Evolutionary conservation across 1,140 invertebrate genomes (phyloP), one percentile per base, ranked within the genome.

Genomic region (Dendrolimus punctatus): DNA sequence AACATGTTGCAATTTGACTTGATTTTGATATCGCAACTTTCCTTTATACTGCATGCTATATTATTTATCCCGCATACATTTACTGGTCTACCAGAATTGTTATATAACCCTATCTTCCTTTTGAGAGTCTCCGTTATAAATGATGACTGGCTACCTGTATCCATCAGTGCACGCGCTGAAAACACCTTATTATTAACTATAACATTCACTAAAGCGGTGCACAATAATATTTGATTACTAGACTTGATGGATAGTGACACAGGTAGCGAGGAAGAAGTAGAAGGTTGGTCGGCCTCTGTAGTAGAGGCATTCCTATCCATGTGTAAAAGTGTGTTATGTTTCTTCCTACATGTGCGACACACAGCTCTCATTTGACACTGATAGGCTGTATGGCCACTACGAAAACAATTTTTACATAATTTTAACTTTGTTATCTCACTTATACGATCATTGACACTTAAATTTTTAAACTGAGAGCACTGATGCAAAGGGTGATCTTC

Each of bases 61-160:
- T 58, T 52, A 40, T 58, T 58, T 40, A 62, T 47, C n/a, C 53
- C n/a, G n/a, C 56, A 23, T 43, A 38, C 8, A 62, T 53, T 4
- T 49, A 46, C 9, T 53, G 53, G 56, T 50, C 50, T 7, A 53
- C 36, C 8, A 40, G 39, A n/a, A 36, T 46, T 40, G 36, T 36
- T 3, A 46, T 37, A 8, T 55, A 47, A 9, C 51, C 53, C 51
- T 58, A 58, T 42, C 42, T 39, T 9, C 43, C n/a, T 40, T 7
- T 47, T 45, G n/a, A 63, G 8, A 47, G 47, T 49, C 43, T 63
- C 54, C 40, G 57, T 50, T 6, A 63, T 59, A n/a, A 59, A 9
- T 46, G 53, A 51, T 8, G 56, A 56, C 47, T 49, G 46, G 41
- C 53, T 55, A n/a, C 53, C 53, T 2, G 47, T 39, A 9, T 55